Percentiles rank a stretch among this genome's conserved stretches.
phyloP scores from a whole-genome alignment of 2,113 vertebrate genomes.

The Cololabis saira region DNA sequence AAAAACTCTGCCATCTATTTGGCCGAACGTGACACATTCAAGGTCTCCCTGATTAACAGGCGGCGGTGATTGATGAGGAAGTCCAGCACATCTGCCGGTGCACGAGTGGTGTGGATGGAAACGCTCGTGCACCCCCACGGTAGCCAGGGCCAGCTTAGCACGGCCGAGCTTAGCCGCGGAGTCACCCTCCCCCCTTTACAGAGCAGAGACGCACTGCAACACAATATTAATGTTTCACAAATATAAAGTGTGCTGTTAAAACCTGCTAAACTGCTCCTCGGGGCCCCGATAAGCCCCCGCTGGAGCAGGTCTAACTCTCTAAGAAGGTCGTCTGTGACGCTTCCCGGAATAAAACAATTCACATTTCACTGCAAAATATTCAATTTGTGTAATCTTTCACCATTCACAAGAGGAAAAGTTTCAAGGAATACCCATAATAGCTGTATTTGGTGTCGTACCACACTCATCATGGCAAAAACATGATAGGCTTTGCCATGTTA shows the following conservation, averaged over 20 bases:
- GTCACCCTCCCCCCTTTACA: slow-evolving; percentile 28
- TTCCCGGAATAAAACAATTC: slow-evolving; percentile 26
- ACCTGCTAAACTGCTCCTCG: not conserved
- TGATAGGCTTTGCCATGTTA: too few species aligned
- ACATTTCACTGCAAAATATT: slow-evolving; percentile 57
- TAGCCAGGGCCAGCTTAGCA: slow-evolving; percentile 37
- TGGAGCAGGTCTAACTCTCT: slow-evolving; percentile 6
- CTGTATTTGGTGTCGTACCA: too few species aligned
- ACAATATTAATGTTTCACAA: slow-evolving; percentile 17
- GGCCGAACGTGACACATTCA: slow-evolving; percentile 64
- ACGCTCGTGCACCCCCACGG: slow-evolving; percentile 3
- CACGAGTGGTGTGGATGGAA: slow-evolving; percentile 27
- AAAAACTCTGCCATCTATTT: slow-evolving; percentile 68
- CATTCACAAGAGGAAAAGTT: slow-evolving; percentile 51
- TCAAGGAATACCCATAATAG: too few species aligned
- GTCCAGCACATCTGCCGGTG: too few species aligned
- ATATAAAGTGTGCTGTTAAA: not conserved
- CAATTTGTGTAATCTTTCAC: slow-evolving; percentile 49
- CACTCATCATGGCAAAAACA: too few species aligned
- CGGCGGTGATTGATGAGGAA: slow-evolving; percentile 75
- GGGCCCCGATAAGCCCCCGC: not conserved
- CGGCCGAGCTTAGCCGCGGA: slow-evolving; percentile 44
- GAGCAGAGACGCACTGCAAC: slow-evolving; percentile 8
- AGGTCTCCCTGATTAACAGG: slow-evolving; percentile 77
- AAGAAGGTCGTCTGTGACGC: slow-evolving; percentile 2